Evolutionary conservation across 92 coral and sea anemone genomes (phyloP), one percentile per base, ranked within the genome.

Genomic region (Meandrina meandrites): DNA sequence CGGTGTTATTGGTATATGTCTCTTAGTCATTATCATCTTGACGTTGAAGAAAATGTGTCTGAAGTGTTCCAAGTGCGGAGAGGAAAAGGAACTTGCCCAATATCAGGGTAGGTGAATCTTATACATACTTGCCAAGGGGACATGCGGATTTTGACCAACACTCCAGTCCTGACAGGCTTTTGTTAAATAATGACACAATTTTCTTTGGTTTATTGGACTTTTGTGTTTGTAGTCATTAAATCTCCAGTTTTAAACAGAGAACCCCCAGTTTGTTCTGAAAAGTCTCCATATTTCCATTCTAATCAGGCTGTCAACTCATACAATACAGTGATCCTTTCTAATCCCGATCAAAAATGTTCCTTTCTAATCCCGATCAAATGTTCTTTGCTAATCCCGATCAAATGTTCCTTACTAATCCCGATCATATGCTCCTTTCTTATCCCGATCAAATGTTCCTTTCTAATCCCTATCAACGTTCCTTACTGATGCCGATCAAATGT

Each of bases 401-500:
- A 40, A 40, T 40, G 45, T 40, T 40, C 6, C 45, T 6, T 40
- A 2, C 45, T 6, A 6, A 40, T 40, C 45, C 45, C 45, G 45
- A 2, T 40, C 45, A 40, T 40, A 40, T 40, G 45, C 6, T 6
- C 45, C 45, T 40, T 40, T 2, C 45, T 40, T 40, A 40, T 40
- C 45, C 6, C n/a, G n/a, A n/a, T n/a, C n/a, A n/a, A n/a, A n/a
- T n/a, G n/a, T n/a, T n/a, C n/a, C n/a, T n/a, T n/a, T n/a, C n/a
- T n/a, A n/a, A n/a, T n/a, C n/a, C n/a, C n/a, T 80, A 84, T 51
- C 87, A 84, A 34, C 53, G 35, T 71, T 73, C 79, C 48, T 40
- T 40, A 40, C 45, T 40, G 45, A 40, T 40, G 45, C 45, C 6
- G n/a, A 40, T 40, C 45, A 40, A 40, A 40, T 40, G 45, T 40